Conservation (phyloP, 2,797 vertebrate genomes). For the Valencia hispanica region DNA sequence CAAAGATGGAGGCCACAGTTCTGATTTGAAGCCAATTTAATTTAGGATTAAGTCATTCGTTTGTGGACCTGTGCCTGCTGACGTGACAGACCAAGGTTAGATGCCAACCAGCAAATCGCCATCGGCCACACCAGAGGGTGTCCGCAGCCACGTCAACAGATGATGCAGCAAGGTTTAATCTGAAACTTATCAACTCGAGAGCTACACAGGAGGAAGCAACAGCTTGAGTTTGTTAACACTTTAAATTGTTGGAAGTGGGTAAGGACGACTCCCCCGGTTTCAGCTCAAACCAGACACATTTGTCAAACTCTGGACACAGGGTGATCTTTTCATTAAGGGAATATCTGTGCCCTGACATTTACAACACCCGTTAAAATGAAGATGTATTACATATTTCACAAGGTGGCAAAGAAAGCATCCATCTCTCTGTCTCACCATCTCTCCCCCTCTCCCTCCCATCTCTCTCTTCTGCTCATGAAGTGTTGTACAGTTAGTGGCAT, state of each 20-base stretch:
- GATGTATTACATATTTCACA: conserved; percentile 81
- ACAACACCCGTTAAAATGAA: conserved; percentile 80
- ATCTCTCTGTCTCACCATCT: conserved; percentile 54
- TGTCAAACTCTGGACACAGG: conserved; percentile 73
- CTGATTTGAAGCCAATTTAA: conserved; percentile 22
- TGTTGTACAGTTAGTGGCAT: conserved; percentile 70
- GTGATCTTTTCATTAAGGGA: conserved; percentile 79
- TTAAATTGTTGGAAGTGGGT: conserved; percentile 49
- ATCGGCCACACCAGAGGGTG: conserved; percentile 16
- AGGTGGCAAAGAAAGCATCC: conserved; percentile 73
- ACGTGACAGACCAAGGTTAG: conserved; percentile 26
- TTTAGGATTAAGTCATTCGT: conserved; percentile 29
- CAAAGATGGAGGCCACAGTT: neutral
- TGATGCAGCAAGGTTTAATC: conserved; percentile 44
- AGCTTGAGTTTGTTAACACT: conserved; percentile 67
- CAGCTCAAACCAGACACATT: conserved; percentile 65
- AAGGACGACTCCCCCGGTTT: conserved; percentile 47
- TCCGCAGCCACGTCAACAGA: conserved; percentile 28
- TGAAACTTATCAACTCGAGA: conserved; percentile 30
- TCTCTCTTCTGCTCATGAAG: conserved; percentile 57
- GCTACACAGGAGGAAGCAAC: conserved; percentile 37
- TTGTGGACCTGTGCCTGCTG: conserved; percentile 15
- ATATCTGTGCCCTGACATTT: conserved; percentile 80
- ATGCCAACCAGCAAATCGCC: conserved; percentile 15
- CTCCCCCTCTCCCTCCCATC: conserved; percentile 22